phyloP scores from a whole-genome alignment of 2,797 vertebrate species.

The Spinus pinus region DNA sequence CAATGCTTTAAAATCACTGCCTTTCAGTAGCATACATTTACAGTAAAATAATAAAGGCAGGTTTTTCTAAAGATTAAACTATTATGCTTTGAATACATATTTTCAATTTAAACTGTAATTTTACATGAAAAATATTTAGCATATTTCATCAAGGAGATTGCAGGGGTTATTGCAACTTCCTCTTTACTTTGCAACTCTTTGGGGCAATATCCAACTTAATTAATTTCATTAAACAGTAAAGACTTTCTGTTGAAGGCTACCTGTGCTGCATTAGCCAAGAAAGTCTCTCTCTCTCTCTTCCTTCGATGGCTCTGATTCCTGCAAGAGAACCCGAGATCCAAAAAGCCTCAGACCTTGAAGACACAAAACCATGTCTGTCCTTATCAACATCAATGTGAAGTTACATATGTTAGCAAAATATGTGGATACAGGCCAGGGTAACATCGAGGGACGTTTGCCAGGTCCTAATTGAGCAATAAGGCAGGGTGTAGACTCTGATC shows the following conservation, averaged over 20 bases:
- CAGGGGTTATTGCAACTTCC: not conserved
- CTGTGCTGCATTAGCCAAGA: not conserved
- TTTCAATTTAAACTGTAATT: not conserved
- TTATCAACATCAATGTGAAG: constrained; percentile 19
- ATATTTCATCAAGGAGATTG: not conserved
- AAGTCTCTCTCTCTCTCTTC: not conserved
- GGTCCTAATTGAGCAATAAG: constrained; percentile 60
- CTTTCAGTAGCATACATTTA: not conserved
- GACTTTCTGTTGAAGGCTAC: not conserved
- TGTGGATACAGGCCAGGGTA: constrained; percentile 31
- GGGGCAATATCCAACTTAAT: not conserved
- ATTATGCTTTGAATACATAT: not conserved
- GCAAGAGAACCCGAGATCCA: not conserved
- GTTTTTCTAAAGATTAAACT: not conserved
- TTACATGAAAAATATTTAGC: not conserved
- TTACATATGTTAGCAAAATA: constrained; percentile 52
- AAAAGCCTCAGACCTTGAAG: not conserved
- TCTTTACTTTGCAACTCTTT: not conserved
- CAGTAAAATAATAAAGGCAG: not conserved
- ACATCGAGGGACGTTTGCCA: not conserved
- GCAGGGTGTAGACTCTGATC: constrained; percentile 57
- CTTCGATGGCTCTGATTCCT: not conserved
- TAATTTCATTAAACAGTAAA: not conserved
- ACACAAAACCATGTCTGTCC: not conserved
- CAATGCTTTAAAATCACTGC: not conserved